These are phyloP conservation scores for Cantharis rustica DNA, from an alignment of 2,888 invertebrate species.

Conservation along the genomic window DNA sequence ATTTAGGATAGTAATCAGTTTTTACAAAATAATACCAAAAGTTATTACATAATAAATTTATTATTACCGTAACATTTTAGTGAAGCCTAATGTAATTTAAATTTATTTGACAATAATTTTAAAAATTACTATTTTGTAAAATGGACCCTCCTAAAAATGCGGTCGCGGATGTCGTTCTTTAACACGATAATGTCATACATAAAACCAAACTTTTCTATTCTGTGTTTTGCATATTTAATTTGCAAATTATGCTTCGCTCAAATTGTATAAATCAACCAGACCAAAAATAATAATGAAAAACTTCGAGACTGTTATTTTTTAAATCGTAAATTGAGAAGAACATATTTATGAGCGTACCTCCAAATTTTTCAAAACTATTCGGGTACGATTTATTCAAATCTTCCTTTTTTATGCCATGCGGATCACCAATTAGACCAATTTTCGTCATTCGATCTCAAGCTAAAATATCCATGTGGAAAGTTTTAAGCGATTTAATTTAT, in stretches of 20 bases:
- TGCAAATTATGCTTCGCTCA: background rate
- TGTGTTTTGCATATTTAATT: background rate
- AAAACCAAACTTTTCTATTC: background rate
- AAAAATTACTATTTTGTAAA: background rate
- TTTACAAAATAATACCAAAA: background rate
- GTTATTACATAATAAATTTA: background rate
- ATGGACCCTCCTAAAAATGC: background rate
- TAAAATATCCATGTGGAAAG: no score
- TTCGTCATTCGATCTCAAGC: no score
- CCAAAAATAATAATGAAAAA: background rate
- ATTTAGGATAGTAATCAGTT: background rate
- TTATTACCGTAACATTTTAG: background rate
- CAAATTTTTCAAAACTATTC: background rate
- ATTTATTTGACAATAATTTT: background rate
- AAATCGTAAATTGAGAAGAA: background rate
- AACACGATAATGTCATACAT: background rate
- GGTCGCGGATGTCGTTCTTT: background rate
- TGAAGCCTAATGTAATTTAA: background rate
- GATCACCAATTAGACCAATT: no score
- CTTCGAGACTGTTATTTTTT: background rate
- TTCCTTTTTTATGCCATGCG: no score
- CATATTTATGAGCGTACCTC: background rate
- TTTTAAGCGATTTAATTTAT: no score
- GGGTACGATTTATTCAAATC: no score
- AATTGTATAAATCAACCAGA: background rate